Percentiles rank a stretch among this genome's conserved stretches.
These are phyloP conservation scores for Ganaspis sp. DNA, from an alignment of 1,140 invertebrate species.

Conservation along the genomic window DNA sequence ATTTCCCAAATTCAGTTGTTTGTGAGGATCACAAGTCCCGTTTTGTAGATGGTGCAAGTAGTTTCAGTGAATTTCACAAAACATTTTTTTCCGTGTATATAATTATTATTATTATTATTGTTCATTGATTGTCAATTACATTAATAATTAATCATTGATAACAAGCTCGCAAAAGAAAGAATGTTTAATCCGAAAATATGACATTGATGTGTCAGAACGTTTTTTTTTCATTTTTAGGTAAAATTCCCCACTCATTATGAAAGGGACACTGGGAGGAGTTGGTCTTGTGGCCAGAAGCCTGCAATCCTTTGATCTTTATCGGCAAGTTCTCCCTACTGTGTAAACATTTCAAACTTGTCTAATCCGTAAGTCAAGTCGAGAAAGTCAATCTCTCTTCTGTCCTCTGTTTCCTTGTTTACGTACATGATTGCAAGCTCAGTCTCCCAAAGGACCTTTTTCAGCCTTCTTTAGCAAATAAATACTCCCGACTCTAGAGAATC, in stretches of 20 bases:
- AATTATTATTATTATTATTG: too few relatives aligned
- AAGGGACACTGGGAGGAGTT: neutral
- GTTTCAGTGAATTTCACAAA: too few relatives aligned
- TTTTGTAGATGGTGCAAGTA: too few relatives aligned
- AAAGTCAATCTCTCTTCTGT: constrained; percentile 36
- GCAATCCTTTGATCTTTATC: constrained; percentile 57
- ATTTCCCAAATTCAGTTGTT: too few relatives aligned
- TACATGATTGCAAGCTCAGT: constrained; percentile 47
- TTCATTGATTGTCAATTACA: too few relatives aligned
- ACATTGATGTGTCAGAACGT: neutral
- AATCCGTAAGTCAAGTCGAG: constrained; percentile 58
- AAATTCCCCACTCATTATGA: constrained; percentile 51
- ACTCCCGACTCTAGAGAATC: neutral
- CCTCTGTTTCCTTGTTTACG: constrained; percentile 36
- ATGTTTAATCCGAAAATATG: too few relatives aligned
- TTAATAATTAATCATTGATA: too few relatives aligned
- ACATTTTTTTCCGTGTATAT: too few relatives aligned
- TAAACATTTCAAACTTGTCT: constrained; percentile 59
- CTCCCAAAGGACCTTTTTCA: neutral
- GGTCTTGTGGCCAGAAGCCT: constrained; percentile 32
- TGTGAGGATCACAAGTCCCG: too few relatives aligned
- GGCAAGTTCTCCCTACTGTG: constrained; percentile 40
- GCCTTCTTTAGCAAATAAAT: neutral
- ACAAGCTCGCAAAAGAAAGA: too few relatives aligned
- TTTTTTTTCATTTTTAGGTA: neutral